A percentile compares a stretch with the other conserved stretches of the same genome.
phyloP scores from a whole-genome alignment of 2,797 vertebrate species.

The Enteromius afrohamiltoni region DNA sequence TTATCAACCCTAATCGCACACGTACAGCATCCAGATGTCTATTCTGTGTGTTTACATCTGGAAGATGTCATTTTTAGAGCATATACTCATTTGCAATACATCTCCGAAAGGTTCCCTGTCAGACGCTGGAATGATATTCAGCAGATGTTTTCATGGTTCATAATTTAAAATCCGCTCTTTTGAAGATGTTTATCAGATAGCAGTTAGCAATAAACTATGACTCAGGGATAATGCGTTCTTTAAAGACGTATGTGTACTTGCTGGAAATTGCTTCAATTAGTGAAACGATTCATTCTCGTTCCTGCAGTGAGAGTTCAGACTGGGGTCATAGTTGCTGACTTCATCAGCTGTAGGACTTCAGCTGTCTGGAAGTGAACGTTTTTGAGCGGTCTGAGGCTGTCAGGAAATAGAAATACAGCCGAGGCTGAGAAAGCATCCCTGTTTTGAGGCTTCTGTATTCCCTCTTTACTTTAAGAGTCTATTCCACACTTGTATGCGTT shows the following conservation, averaged over 20 bases:
- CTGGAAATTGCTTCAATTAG: constrained; percentile 15
- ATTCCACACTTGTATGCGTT: not conserved
- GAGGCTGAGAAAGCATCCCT: constrained; percentile 26
- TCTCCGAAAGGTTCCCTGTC: constrained; percentile 11
- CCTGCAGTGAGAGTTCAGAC: constrained; percentile 17
- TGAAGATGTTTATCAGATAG: constrained; percentile 25
- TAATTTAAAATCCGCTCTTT: constrained; percentile 12
- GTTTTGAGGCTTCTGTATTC: constrained; percentile 14
- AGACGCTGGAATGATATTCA: constrained; percentile 20
- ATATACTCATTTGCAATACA: constrained; percentile 29
- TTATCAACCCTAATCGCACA: constrained; percentile 30
- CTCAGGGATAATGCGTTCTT: constrained; percentile 1
- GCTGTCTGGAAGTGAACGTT: constrained; percentile 28
- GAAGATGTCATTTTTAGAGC: constrained; percentile 24
- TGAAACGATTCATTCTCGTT: constrained; percentile 21
- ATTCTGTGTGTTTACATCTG: constrained; percentile 25
- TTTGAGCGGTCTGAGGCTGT: constrained; percentile 43
- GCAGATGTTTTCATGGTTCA: constrained; percentile 22
- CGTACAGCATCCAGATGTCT: constrained; percentile 20
- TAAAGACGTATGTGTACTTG: constrained; percentile 7
- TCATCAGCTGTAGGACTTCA: not conserved
- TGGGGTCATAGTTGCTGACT: constrained; percentile 26
- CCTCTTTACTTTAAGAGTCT: not conserved
- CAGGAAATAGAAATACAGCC: constrained; percentile 22
- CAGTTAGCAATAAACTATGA: constrained; percentile 24